These are phyloP conservation scores for Reticulitermes lucifugus DNA, from an alignment of 2,888 invertebrate genomes.

Conservation along the genomic window DNA sequence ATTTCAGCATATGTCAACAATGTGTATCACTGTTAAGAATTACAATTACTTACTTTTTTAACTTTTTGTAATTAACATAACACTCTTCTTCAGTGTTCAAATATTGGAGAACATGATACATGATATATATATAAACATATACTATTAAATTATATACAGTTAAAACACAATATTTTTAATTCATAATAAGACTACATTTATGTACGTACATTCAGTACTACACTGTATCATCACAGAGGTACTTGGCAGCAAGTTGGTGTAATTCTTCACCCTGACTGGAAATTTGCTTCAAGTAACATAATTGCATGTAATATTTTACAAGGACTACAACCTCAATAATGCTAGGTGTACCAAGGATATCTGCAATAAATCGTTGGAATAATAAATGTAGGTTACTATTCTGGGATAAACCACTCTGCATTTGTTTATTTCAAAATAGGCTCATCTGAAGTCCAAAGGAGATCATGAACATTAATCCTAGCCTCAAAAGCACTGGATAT, in stretches of 20 bases:
- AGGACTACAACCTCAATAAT: slow-evolving; percentile 6
- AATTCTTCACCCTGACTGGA: slow-evolving; percentile 15
- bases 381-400: background rate
- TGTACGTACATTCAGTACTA: slow-evolving; percentile 29
- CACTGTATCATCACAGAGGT: slow-evolving; percentile 38
- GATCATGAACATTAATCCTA: background rate
- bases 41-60: background rate
- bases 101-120: slow-evolving; percentile 1
- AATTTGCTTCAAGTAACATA: background rate
- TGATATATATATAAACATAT: slow-evolving; percentile 39
- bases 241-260: slow-evolving; percentile 41
- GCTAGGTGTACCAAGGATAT: slow-evolving; percentile 32
- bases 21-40: background rate
- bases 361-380: slow-evolving; percentile 21
- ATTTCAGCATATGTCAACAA: background rate
- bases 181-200: slow-evolving; percentile 29
- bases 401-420: background rate
- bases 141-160: slow-evolving; percentile 35
- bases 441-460: background rate
- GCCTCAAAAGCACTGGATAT: background rate
- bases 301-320: background rate
- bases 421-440: slow-evolving; percentile 17
- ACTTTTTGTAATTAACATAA: background rate
- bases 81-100: slow-evolving; percentile 1
- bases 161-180: slow-evolving; percentile 39